These are phyloP conservation scores for Physella acuta DNA, from an alignment of 1,140 invertebrate species.

Conservation along the genomic window DNA sequence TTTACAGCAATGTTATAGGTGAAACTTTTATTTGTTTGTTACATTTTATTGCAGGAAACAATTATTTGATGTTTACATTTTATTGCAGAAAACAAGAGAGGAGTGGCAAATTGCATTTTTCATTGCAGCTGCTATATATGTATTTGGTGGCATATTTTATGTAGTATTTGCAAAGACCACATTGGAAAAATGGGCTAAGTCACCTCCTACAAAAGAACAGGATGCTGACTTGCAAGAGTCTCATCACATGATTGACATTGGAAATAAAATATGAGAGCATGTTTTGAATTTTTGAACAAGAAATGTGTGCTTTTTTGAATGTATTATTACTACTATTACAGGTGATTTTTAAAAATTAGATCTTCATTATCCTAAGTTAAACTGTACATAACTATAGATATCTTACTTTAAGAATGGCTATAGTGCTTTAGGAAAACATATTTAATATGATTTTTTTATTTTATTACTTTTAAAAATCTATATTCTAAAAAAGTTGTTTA, in stretches of 20 bases:
- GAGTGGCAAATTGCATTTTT: constrained; percentile 21
- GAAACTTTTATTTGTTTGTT: neutral
- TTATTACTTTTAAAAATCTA: too few species aligned
- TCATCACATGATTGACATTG: neutral
- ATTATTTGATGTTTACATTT: neutral
- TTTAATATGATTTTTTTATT: too few species aligned
- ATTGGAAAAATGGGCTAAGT: constrained; percentile 8
- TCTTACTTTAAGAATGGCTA: too few species aligned
- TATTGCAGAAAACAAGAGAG: constrained; percentile 12
- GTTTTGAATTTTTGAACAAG: neutral
- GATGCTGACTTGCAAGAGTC: neutral
- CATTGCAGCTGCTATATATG: constrained; percentile 4
- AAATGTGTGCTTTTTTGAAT: too few species aligned
- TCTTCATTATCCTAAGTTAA: too few species aligned
- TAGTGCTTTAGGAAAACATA: too few species aligned
- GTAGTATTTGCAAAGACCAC: neutral
- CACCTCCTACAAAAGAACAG: neutral
- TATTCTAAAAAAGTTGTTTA: too few species aligned
- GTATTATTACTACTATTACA: too few species aligned
- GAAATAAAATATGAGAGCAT: neutral
- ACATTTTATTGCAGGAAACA: neutral
- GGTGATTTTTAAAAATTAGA: too few species aligned
- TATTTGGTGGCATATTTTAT: constrained; percentile 13
- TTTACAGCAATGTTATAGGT: neutral
- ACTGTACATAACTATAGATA: too few species aligned